Conservation (phyloP, 1,140 invertebrate genomes). For the Hyposmocoma kahamanoa region DNA sequence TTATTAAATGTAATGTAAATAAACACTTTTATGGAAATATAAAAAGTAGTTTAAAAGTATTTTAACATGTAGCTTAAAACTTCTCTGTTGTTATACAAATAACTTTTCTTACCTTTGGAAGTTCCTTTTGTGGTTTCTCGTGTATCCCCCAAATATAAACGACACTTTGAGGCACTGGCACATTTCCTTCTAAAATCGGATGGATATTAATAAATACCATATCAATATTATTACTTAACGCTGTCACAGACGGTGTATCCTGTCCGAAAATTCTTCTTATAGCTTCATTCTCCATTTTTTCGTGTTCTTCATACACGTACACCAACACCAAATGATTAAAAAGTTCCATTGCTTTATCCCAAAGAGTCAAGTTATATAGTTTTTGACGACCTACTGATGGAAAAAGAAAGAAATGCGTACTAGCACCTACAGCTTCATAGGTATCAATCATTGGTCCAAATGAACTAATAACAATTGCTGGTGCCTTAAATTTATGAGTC, state of each 20-base stretch:
- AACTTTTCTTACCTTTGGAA: constrained; percentile 33
- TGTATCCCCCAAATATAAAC: constrained; percentile 71
- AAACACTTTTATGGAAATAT: too few relatives aligned
- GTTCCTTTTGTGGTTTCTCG: constrained; percentile 42
- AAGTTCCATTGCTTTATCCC: not conserved
- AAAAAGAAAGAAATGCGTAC: not conserved
- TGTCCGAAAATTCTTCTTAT: constrained; percentile 61
- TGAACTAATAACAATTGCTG: not conserved
- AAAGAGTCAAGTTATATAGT: not conserved
- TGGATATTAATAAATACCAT: constrained; percentile 73
- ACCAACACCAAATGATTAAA: not conserved
- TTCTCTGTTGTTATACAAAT: too few relatives aligned
- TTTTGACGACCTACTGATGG: not conserved
- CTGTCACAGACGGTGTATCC: constrained; percentile 42
- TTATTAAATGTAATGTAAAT: too few relatives aligned
- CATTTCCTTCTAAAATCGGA: constrained; percentile 56
- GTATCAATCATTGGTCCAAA: not conserved
- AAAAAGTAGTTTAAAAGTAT: too few relatives aligned
- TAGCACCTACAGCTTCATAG: not conserved
- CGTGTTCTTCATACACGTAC: too few relatives aligned
- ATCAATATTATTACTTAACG: constrained; percentile 64
- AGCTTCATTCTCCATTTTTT: too few relatives aligned
- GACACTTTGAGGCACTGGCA: constrained; percentile 64
- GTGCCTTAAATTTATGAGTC: not conserved
- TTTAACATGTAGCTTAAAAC: too few relatives aligned